Conservation (phyloP, 2,888 invertebrate genomes). For the Rhimphoctona megacephalus region DNA sequence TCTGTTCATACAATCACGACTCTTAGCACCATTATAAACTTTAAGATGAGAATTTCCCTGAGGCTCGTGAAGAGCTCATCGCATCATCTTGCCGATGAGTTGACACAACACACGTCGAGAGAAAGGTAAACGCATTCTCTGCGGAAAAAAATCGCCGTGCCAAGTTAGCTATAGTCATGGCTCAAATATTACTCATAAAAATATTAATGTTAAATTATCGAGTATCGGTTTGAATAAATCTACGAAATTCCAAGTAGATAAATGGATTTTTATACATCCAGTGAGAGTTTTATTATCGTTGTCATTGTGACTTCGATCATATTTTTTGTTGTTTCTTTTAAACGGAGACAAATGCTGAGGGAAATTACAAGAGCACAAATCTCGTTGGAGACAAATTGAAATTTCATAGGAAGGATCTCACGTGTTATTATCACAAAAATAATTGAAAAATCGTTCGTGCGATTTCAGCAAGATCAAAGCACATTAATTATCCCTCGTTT, state of each 20-base stretch:
- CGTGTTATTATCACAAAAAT: neutral
- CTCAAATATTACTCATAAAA: slow-evolving; percentile 37
- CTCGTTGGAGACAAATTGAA: neutral
- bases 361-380: neutral
- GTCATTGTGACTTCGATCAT: neutral
- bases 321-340: neutral
- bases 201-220: neutral
- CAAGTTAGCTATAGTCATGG: slow-evolving; percentile 11
- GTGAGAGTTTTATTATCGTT: no score
- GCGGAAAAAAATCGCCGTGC: slow-evolving; percentile 42
- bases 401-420: neutral
- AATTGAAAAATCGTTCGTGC: slow-evolving; percentile 9
- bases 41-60: slow-evolving; percentile 54
- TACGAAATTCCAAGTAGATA: neutral
- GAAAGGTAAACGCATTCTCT: slow-evolving; percentile 62
- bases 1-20: slow-evolving; percentile 28
- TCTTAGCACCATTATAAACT: slow-evolving; percentile 28
- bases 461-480: neutral
- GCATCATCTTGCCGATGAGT: slow-evolving; percentile 62
- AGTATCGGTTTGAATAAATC: neutral
- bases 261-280: neutral
- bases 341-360: neutral
- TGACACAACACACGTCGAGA: slow-evolving; percentile 59
- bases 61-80: slow-evolving; percentile 26
- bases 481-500: slow-evolving; percentile 25